Conservation (phyloP, 2,888 invertebrate genomes). For the Tortricodes alternella region DNA sequence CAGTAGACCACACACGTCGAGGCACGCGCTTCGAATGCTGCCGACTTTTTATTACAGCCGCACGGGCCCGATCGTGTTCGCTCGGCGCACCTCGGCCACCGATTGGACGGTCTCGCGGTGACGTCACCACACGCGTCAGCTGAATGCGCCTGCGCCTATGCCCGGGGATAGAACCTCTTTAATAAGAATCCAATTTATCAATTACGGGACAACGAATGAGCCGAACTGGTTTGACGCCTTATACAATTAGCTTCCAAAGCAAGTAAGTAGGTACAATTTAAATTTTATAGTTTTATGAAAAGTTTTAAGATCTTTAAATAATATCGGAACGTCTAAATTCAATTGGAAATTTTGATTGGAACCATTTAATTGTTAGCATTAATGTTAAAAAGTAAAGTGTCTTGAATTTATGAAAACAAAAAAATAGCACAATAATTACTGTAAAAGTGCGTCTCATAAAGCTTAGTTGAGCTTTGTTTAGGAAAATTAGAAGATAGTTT, state of each 20-base stretch:
- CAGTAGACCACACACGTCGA: conserved; percentile 87
- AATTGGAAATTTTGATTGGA: no score
- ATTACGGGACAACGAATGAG: conserved; percentile 83
- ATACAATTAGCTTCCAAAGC: conserved; percentile 58
- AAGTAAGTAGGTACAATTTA: no score
- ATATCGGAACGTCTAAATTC: no score
- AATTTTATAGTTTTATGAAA: no score
- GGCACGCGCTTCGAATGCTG: conserved; percentile 88
- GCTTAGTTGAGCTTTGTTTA: no score
- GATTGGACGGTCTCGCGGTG: conserved; percentile 63
- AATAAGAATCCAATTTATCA: conserved; percentile 89
- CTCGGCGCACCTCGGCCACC: conserved; percentile 72
- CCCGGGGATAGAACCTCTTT: conserved; percentile 62
- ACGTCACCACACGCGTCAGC: conserved; percentile 55
- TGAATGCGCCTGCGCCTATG: conserved; percentile 57
- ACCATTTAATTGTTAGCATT: no score
- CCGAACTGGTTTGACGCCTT: conserved; percentile 78
- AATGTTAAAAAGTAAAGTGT: no score
- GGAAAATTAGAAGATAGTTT: no score
- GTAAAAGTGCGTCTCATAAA: no score
- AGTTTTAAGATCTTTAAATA: no score
- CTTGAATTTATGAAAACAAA: no score
- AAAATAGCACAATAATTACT: no score
- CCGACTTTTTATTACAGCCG: conserved; percentile 74
- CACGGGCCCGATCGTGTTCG: conserved; percentile 60